Evolutionary conservation across 53 echinoderm and acorn worm genomes (phyloP).

Genomic region (Paracentrotus lividus): DNA sequence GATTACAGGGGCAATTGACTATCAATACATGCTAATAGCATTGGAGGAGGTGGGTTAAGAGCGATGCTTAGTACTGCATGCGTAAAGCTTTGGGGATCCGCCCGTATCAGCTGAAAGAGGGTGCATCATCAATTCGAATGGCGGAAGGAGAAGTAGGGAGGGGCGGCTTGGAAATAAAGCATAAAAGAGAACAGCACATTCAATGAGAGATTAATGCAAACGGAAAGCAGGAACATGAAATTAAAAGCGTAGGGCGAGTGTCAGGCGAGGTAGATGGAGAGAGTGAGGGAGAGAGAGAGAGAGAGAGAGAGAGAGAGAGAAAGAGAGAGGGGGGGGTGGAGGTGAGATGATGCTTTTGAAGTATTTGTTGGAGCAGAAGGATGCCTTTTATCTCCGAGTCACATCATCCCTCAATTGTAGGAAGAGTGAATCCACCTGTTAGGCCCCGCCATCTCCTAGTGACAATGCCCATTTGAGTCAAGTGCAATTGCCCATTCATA

Average conservation of each 20-base stretch:
- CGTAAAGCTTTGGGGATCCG: background rate
- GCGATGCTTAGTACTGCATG: slow-evolving; percentile 9
- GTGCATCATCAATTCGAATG: slow-evolving; percentile 3
- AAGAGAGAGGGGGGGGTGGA: background rate
- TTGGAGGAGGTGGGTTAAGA: background rate
- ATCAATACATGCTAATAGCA: slow-evolving; percentile 63
- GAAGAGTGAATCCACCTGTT: slow-evolving; percentile 58
- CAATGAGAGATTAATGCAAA: background rate
- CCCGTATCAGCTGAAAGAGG: slow-evolving; percentile 6
- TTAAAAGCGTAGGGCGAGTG: background rate
- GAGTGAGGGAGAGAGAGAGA: background rate
- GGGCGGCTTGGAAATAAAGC: background rate
- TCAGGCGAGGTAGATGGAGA: background rate
- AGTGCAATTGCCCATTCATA: background rate
- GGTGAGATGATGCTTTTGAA: no score
- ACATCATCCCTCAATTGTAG: slow-evolving; percentile 14
- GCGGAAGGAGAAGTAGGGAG: background rate
- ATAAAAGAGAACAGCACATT: slow-evolving; percentile 13
- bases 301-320: background rate
- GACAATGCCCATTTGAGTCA: slow-evolving; percentile 49
- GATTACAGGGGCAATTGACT: slow-evolving; percentile 64
- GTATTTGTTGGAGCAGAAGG: slow-evolving; percentile 34
- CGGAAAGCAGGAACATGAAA: background rate
- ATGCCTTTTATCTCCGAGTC: slow-evolving; percentile 26
- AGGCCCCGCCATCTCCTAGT: background rate